phyloP scores from a whole-genome alignment of 2,797 vertebrate species.

The Adelosebastes latens region DNA sequence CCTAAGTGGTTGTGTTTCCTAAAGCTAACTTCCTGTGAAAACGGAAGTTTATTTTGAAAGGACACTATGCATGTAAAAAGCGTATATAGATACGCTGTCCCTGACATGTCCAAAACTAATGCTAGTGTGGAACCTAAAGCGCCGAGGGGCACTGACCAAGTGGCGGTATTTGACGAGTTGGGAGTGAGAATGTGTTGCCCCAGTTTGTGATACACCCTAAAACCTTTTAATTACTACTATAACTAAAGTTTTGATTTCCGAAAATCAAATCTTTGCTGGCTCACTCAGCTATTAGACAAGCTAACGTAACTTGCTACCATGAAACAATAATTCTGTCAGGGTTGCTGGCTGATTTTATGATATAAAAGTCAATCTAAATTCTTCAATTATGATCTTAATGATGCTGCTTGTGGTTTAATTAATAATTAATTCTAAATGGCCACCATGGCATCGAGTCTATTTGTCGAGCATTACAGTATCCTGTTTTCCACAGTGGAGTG shows the following conservation, averaged over 20 bases:
- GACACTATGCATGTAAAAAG: too few species aligned
- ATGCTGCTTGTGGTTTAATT: neutral
- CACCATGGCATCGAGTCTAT: too few species aligned
- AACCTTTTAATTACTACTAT: neutral
- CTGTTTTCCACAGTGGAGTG: constrained; percentile 17
- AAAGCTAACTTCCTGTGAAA: too few species aligned
- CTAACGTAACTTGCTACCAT: neutral
- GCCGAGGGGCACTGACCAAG: too few species aligned
- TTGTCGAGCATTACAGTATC: neutral
- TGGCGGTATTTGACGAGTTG: too few species aligned
- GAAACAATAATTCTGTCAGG: neutral
- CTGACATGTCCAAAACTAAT: too few species aligned
- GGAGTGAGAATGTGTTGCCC: too few species aligned
- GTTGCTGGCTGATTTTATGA: neutral
- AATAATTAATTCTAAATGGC: neutral
- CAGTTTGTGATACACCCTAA: neutral
- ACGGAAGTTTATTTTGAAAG: too few species aligned
- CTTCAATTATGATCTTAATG: neutral
- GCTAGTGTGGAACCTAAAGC: too few species aligned
- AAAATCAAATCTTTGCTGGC: neutral
- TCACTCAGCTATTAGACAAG: neutral
- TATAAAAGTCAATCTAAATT: neutral
- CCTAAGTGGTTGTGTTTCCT: too few species aligned
- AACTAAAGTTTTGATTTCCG: neutral
- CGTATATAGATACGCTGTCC: too few species aligned